Evolutionary conservation across 1,140 invertebrate species (phyloP).

Genomic region (Aporrectodea caliginosa): DNA sequence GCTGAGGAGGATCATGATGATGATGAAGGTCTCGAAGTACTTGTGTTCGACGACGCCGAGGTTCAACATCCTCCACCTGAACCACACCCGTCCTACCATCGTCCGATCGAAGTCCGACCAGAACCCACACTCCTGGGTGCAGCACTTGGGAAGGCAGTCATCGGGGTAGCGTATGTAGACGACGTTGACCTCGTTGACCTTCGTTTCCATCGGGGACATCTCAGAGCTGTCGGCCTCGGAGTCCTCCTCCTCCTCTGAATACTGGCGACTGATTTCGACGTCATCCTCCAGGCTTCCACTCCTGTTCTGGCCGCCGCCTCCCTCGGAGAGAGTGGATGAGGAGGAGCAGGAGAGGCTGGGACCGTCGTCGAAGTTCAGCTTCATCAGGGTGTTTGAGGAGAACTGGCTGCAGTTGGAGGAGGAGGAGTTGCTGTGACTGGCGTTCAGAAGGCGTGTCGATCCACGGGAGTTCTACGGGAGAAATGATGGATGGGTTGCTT

Average conservation of each 20-base stretch:
- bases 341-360: neutral
- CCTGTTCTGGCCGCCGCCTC: neutral
- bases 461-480: too few relatives aligned
- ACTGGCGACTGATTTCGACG: neutral
- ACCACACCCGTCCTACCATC: slow-evolving; percentile 88
- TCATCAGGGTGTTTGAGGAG: too few relatives aligned
- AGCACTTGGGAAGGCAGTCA: slow-evolving; percentile 72
- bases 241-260: slow-evolving; percentile 3
- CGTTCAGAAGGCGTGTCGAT: neutral
- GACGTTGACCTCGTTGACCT: slow-evolving; percentile 45
- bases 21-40: slow-evolving; percentile 98
- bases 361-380: too few relatives aligned
- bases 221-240: slow-evolving; percentile 21
- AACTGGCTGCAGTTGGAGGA: neutral
- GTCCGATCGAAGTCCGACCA: slow-evolving; percentile 49
- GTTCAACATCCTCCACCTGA: slow-evolving; percentile 85
- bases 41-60: slow-evolving; percentile 85
- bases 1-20: slow-evolving; percentile 94
- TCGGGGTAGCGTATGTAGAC: slow-evolving; percentile 66
- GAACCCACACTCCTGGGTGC: neutral
- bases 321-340: neutral
- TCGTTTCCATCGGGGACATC: slow-evolving; percentile 32
- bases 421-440: slow-evolving; percentile 11
- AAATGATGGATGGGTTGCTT: too few relatives aligned
- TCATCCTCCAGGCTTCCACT: neutral